A percentile compares a stretch with the other conserved stretches of the same genome.
These are phyloP conservation scores for Trissolcus japonicus DNA, from an alignment of 2,888 invertebrate genomes.

Conservation along the genomic window DNA sequence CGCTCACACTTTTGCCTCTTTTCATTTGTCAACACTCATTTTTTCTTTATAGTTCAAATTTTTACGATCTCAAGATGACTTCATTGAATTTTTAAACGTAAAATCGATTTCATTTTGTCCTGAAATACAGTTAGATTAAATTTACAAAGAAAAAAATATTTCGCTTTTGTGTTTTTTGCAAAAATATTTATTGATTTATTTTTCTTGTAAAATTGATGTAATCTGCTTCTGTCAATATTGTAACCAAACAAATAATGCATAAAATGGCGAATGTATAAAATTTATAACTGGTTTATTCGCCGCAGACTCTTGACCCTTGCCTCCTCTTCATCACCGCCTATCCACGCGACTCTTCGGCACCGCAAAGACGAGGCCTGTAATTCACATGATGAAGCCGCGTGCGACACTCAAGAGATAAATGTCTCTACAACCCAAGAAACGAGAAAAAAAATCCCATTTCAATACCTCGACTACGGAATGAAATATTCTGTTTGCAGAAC, in stretches of 20 bases:
- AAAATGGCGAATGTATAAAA: conserved; percentile 38
- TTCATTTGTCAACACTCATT: conserved; percentile 16
- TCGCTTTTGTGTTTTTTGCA: background rate
- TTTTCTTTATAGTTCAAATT: background rate
- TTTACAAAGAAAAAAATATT: background rate
- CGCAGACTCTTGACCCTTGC: conserved; percentile 62
- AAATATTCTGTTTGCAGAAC: conserved; percentile 47
- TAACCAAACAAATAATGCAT: conserved; percentile 30
- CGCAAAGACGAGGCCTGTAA: conserved; percentile 72
- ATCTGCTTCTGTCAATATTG: background rate
- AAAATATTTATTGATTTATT: background rate
- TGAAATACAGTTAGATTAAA: background rate
- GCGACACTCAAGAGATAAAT: conserved; percentile 74
- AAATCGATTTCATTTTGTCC: background rate
- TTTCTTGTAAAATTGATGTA: background rate
- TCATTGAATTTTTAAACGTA: background rate
- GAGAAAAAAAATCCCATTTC: conserved; percentile 61
- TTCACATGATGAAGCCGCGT: conserved; percentile 75
- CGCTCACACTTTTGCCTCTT: conserved; percentile 4
- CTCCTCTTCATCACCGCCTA: conserved; percentile 71
- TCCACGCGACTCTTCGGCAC: conserved; percentile 75
- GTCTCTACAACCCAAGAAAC: conserved; percentile 66
- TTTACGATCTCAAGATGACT: background rate
- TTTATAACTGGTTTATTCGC: conserved; percentile 59
- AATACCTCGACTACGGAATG: conserved; percentile 58